Evolutionary conservation across 2,113 vertebrate species (phyloP).

Genomic region (Laticauda colubrina): DNA sequence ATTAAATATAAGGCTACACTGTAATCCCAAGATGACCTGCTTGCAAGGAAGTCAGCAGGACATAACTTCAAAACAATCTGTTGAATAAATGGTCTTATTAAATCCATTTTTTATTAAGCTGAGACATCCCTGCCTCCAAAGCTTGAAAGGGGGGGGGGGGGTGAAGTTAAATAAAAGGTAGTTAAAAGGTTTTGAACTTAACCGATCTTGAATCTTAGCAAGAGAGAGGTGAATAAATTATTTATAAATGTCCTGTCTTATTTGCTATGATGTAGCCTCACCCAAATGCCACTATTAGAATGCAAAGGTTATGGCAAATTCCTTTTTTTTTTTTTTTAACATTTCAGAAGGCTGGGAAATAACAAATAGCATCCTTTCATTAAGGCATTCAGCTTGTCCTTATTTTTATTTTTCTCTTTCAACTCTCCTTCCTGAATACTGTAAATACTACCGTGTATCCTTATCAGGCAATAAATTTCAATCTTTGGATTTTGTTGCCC

Average conservation of each 20-base stretch:
- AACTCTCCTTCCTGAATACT: neutral
- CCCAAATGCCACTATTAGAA: slow-evolving; percentile 50
- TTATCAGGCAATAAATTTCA: slow-evolving; percentile 16
- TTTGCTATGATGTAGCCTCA: slow-evolving; percentile 16
- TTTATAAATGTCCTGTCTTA: slow-evolving; percentile 32
- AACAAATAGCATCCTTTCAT: slow-evolving; percentile 52
- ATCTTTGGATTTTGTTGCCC: neutral
- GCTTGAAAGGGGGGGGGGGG: accelerated
- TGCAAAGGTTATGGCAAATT: slow-evolving; percentile 64
- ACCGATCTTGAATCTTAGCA: slow-evolving; percentile 13
- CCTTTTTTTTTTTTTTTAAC: neutral
- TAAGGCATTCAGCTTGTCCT: slow-evolving; percentile 41
- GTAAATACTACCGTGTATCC: neutral
- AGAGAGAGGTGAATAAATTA: slow-evolving; percentile 34
- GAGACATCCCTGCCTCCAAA: neutral
- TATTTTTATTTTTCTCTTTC: slow-evolving; percentile 30
- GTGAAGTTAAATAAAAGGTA: neutral
- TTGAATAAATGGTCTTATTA: neutral
- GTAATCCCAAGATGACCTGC: too few species aligned
- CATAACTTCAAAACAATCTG: neutral
- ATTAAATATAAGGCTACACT: neutral
- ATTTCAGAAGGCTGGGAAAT: slow-evolving; percentile 46
- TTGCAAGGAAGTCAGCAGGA: neutral
- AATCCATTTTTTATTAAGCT: neutral
- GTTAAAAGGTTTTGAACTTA: slow-evolving; percentile 10